A percentile compares a stretch with the other conserved stretches of the same genome.
These are phyloP conservation scores for Allolobophora icterica DNA, from an alignment of 2,888 invertebrate species.

Conservation along the genomic window DNA sequence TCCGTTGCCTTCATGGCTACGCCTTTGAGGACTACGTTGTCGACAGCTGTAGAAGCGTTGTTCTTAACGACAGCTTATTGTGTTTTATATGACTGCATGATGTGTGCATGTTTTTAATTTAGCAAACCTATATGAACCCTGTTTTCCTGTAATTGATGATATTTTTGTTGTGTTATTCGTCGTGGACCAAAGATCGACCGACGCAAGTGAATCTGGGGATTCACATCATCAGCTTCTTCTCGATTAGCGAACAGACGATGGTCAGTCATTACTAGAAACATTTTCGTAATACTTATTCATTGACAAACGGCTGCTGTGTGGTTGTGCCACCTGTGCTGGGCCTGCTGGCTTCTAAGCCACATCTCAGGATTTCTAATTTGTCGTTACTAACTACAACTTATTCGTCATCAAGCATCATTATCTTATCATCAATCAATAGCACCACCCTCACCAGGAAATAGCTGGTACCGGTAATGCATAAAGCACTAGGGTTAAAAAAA, in stretches of 20 bases:
- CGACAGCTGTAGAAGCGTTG: not conserved
- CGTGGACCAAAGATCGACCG: constrained; percentile 24
- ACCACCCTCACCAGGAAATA: not conserved
- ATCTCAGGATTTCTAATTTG: not conserved
- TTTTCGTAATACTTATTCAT: not conserved
- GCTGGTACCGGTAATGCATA: not conserved
- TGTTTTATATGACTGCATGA: no score
- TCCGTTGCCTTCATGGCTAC: not conserved
- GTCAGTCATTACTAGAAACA: constrained; percentile 6
- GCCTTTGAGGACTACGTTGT: not conserved
- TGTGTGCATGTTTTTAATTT: no score
- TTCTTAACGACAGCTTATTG: not conserved
- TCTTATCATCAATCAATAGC: not conserved
- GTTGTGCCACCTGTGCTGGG: no score
- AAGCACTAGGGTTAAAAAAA: not conserved
- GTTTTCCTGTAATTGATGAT: no score
- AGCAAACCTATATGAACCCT: no score
- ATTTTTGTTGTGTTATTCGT: not conserved
- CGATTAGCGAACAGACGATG: constrained; percentile 40
- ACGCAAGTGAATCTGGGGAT: constrained; percentile 36
- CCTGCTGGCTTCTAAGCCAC: not conserved
- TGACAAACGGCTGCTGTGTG: not conserved
- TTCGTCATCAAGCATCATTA: not conserved
- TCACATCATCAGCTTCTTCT: constrained; percentile 40
- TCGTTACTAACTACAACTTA: not conserved